These are phyloP conservation scores for Erpornis zantholeuca DNA, from an alignment of 2,113 vertebrate species.

Conservation along the genomic window DNA sequence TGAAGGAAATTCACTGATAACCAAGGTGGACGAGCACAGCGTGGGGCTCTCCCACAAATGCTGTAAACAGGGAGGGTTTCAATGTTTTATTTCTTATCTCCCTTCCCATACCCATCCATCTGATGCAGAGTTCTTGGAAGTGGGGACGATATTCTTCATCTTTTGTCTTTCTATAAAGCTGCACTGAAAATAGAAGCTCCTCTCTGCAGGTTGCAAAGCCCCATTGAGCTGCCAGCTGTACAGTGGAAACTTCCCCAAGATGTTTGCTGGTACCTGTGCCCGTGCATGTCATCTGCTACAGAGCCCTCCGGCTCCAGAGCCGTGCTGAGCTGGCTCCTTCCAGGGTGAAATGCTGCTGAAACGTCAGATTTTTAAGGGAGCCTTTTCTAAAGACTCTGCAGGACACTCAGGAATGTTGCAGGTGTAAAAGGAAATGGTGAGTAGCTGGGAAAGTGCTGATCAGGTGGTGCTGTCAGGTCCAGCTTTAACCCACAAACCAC, in stretches of 20 bases:
- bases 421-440: not conserved
- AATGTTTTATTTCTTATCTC: not conserved
- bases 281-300: not conserved
- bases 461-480: not conserved
- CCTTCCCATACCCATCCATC: not conserved
- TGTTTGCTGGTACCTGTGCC: not conserved
- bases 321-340: slow-evolving; percentile 31
- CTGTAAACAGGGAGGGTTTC: not conserved
- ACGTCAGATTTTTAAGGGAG: not conserved
- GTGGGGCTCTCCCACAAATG: not conserved
- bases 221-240: not conserved
- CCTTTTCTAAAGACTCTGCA: not conserved
- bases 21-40: not conserved
- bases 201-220: not conserved
- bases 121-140: not conserved
- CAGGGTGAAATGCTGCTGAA: slow-evolving; percentile 10
- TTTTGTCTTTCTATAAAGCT: not conserved
- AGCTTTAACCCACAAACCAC: not conserved
- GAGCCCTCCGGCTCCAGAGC: not conserved
- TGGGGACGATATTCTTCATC: not conserved
- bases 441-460: not conserved
- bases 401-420: not conserved
- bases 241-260: not conserved
- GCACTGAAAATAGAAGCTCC: not conserved
- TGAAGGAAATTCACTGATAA: not conserved